Evolutionary conservation across 2,113 vertebrate genomes (phyloP).

Genomic region (Axis porcinus): DNA sequence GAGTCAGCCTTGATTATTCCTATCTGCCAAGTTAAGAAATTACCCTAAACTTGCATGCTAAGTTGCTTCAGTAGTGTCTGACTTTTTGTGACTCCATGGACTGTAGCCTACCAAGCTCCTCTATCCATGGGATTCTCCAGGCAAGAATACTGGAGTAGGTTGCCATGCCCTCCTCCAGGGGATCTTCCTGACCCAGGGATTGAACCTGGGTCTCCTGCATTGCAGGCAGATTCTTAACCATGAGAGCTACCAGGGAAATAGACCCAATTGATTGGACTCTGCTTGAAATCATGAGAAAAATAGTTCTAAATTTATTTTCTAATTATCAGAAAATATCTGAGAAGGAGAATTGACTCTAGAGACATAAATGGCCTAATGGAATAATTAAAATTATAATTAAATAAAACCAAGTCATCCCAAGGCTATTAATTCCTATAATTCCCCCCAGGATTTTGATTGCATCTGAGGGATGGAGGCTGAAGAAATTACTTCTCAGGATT

Average conservation of each 20-base stretch:
- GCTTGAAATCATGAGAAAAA: conserved; percentile 12
- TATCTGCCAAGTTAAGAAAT: background rate
- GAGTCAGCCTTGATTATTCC: background rate
- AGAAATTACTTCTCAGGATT: background rate
- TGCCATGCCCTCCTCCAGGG: background rate
- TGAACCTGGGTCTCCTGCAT: background rate
- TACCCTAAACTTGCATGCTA: background rate
- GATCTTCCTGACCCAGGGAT: background rate
- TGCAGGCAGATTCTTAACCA: background rate
- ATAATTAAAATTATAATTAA: conserved; percentile 71
- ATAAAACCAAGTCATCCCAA: conserved; percentile 29
- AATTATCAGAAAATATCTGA: conserved; percentile 26
- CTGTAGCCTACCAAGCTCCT: background rate
- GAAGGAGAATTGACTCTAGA: conserved; percentile 31
- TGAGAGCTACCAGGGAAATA: background rate
- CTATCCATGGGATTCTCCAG: background rate
- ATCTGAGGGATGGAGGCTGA: background rate
- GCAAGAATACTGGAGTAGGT: background rate
- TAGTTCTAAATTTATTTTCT: background rate
- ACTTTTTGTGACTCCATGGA: background rate
- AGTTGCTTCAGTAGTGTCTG: background rate
- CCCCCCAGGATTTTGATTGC: background rate
- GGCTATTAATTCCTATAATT: background rate
- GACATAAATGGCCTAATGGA: conserved; percentile 29
- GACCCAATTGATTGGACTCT: background rate